Evolutionary conservation across 37 sponge, comb jelly and placozoan genomes (phyloP).

Genomic region (Halichondria panicea): DNA sequence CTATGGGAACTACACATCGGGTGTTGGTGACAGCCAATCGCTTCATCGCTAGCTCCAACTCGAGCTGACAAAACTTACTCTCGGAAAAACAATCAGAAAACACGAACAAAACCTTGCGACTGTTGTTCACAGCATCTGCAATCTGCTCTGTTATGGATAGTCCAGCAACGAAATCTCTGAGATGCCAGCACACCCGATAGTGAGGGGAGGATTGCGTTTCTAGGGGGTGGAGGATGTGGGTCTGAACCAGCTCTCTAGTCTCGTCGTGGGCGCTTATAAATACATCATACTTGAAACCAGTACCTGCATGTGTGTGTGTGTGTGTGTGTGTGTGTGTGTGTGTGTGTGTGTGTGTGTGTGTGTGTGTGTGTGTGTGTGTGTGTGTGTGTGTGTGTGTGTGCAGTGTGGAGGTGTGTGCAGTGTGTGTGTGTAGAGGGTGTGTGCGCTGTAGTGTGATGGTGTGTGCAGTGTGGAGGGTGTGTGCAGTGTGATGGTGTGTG

Average conservation of each 20-base stretch:
- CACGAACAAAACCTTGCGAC: slow-evolving; percentile 45
- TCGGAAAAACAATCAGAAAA: slow-evolving; percentile 23
- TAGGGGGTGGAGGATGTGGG: slow-evolving; percentile 9
- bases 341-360: too few species aligned
- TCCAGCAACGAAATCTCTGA: slow-evolving; percentile 33
- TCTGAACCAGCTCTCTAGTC: slow-evolving; percentile 13
- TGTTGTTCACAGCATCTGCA: slow-evolving; percentile 9
- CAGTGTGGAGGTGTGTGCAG: too few species aligned
- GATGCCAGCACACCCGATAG: slow-evolving; percentile 47
- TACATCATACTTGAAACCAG: slow-evolving; percentile 24
- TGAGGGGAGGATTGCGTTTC: slow-evolving; percentile 2
- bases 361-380: too few species aligned
- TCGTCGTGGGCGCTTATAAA: slow-evolving; percentile 40
- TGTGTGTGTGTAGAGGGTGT: too few species aligned
- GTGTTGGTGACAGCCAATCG: slow-evolving; percentile 8
- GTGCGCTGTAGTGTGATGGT: too few species aligned
- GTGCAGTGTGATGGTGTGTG: too few species aligned
- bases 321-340: too few species aligned
- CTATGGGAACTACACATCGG: slow-evolving; percentile 38
- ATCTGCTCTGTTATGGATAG: slow-evolving; percentile 26
- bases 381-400: too few species aligned
- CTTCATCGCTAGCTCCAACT: slow-evolving; percentile 32
- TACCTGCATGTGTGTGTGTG: too few species aligned
- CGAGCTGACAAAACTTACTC: slow-evolving; percentile 30
- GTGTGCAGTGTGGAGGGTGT: too few species aligned